phyloP scores from a whole-genome alignment of 2,113 vertebrate species.

The Clarias gariepinus region DNA sequence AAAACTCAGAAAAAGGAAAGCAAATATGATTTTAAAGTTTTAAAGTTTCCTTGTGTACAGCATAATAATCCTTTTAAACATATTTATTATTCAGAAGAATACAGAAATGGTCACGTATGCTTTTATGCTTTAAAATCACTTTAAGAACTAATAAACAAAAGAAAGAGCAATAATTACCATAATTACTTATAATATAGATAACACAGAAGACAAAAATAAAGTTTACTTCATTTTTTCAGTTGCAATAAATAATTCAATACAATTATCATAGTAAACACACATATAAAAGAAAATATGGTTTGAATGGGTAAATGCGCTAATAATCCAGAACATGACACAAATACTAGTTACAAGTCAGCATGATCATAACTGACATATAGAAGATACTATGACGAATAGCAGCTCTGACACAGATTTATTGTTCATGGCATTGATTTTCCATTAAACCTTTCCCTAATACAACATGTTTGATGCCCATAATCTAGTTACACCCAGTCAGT shows the following conservation, averaged over 20 bases:
- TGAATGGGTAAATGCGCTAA: slow-evolving; percentile 20
- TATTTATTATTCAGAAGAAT: neutral
- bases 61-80: neutral
- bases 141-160: neutral
- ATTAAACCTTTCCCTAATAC: slow-evolving; percentile 5
- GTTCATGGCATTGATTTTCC: slow-evolving; percentile 10
- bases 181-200: slow-evolving; percentile 10
- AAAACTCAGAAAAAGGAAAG: neutral
- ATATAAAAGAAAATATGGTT: slow-evolving; percentile 44
- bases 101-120: neutral
- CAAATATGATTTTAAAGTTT: neutral
- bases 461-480: slow-evolving; percentile 4
- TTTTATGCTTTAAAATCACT: slow-evolving; percentile 5
- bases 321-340: slow-evolving; percentile 25
- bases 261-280: slow-evolving; percentile 45
- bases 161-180: too few relatives aligned
- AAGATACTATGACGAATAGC: slow-evolving; percentile 17
- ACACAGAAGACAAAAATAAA: slow-evolving; percentile 39
- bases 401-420: slow-evolving; percentile 15
- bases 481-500: slow-evolving; percentile 10
- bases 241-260: slow-evolving; percentile 46
- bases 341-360: slow-evolving; percentile 18
- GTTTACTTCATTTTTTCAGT: slow-evolving; percentile 24
- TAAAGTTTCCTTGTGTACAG: neutral
- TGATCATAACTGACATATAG: slow-evolving; percentile 10